Percentiles rank a stretch among this genome's conserved stretches.
Evolutionary conservation across 1,140 invertebrate species (phyloP).

Genomic region (Aphaenogaster ashmeadi): DNA sequence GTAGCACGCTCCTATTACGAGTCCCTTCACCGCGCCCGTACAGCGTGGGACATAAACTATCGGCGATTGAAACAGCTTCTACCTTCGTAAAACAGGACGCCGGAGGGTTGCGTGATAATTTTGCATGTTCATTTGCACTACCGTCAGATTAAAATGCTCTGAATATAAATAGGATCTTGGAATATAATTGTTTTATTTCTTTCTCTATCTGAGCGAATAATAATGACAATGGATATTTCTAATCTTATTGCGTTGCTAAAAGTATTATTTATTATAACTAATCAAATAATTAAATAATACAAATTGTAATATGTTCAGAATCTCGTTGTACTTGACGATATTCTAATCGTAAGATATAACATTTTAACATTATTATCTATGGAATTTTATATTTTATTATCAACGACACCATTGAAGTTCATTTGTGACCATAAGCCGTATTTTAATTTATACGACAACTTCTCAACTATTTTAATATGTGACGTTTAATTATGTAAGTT

Average conservation of each 20-base stretch:
- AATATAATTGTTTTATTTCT: background rate
- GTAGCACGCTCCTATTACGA: conserved; percentile 63
- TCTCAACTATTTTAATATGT: no score
- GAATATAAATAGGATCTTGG: background rate
- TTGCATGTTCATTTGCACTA: background rate
- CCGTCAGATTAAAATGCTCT: background rate
- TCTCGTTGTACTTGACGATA: background rate
- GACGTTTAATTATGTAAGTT: no score
- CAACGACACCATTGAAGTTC: no score
- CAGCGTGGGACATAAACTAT: conserved; percentile 39
- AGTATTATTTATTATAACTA: background rate
- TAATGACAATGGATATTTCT: background rate
- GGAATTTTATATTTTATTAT: no score
- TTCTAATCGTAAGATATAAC: background rate
- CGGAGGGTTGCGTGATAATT: background rate
- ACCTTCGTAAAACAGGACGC: conserved; percentile 1
- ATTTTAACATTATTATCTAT: background rate
- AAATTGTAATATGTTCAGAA: background rate
- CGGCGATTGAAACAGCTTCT: conserved; percentile 36
- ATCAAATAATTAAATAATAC: background rate
- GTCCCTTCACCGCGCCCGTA: conserved; percentile 9
- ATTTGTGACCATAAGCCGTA: no score
- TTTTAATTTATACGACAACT: no score
- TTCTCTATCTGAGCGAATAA: background rate
- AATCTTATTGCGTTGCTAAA: background rate